phyloP scores from a whole-genome alignment of 23 tunicate species.

The Styela clava region DNA sequence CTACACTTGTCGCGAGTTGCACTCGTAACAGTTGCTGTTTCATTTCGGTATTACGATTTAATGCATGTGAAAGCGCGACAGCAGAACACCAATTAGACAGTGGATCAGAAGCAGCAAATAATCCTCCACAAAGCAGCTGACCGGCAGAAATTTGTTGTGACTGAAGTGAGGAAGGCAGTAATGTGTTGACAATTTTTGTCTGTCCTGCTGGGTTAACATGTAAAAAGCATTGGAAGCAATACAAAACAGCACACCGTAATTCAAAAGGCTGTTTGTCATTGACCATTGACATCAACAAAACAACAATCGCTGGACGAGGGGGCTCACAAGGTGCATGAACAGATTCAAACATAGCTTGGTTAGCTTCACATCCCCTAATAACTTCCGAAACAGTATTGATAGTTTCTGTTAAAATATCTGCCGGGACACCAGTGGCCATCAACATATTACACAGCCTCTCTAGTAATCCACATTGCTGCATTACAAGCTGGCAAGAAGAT shows the following conservation, averaged over 20 bases:
- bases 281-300: conserved; percentile 94
- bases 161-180: conserved; percentile 81
- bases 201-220: conserved; percentile 74
- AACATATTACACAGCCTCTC: conserved; percentile 62
- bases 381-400: conserved; percentile 92
- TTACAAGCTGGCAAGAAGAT: conserved; percentile 65
- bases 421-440: conserved; percentile 93
- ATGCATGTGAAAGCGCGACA: conserved; percentile 83
- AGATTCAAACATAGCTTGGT: conserved; percentile 57
- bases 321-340: conserved; percentile 96
- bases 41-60: conserved; percentile 47
- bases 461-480: conserved; percentile 72
- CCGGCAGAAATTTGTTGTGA: conserved; percentile 89
- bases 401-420: conserved; percentile 84
- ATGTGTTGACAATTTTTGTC: conserved; percentile 58
- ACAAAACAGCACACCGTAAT: conserved; percentile 80
- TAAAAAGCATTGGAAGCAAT: conserved; percentile 86
- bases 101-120: conserved; percentile 85
- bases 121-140: conserved; percentile 85
- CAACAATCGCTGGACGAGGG: conserved; percentile 93
- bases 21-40: conserved; percentile 74
- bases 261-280: conserved; percentile 86
- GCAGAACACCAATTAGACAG: conserved; percentile 95
- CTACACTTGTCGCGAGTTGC: conserved; percentile 80
- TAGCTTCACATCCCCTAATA: conserved; percentile 67